A percentile compares a stretch with the other conserved stretches of the same genome.
Evolutionary conservation across 2,797 vertebrate species (phyloP).

Genomic region (Macrochelys suwanniensis): DNA sequence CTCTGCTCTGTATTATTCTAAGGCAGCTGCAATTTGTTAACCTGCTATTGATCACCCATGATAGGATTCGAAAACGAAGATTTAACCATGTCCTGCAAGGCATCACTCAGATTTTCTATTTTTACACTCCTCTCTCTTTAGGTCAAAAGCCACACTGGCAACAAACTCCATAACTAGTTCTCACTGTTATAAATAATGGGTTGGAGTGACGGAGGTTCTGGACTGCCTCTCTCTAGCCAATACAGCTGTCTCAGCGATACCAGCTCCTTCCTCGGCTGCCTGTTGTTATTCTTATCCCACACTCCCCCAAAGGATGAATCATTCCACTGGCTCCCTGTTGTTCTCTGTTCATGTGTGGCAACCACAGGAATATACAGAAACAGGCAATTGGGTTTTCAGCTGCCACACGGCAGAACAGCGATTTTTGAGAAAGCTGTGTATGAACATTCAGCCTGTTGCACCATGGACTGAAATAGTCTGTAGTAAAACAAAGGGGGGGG

Average conservation of each 20-base stretch:
- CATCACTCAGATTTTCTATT: neutral
- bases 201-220: neutral
- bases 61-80: neutral
- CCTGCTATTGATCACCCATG: neutral
- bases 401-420: neutral
- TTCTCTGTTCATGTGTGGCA: constrained; percentile 53
- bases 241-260: neutral
- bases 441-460: neutral
- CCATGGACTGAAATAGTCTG: neutral
- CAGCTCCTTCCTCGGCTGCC: neutral
- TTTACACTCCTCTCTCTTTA: accelerated
- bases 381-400: neutral
- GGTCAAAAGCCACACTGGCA: neutral
- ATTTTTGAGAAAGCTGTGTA: neutral
- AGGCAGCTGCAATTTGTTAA: neutral
- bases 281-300: constrained; percentile 48
- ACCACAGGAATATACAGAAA: constrained; percentile 22
- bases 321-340: constrained; percentile 55
- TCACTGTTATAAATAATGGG: accelerated
- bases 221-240: neutral
- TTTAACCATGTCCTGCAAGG: neutral
- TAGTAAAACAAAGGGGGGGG: neutral
- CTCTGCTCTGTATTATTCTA: neutral
- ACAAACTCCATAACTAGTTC: accelerated
- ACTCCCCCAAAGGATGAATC: constrained; percentile 56